Evolutionary conservation across 2,113 vertebrate species (phyloP).

Genomic region (Ctenodactylus gundi): DNA sequence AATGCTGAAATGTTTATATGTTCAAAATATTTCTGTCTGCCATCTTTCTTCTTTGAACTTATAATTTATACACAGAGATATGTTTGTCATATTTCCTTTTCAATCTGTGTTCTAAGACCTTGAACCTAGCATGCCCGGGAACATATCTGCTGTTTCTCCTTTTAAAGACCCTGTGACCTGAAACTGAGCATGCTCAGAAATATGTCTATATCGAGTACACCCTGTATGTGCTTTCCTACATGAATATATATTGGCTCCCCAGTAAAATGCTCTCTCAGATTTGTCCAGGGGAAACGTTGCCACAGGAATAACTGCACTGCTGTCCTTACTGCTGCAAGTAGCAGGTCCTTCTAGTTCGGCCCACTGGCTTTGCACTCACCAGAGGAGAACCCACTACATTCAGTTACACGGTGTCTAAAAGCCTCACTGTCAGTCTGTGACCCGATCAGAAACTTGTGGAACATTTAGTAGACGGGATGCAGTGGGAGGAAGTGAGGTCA

Average conservation of each 20-base stretch:
- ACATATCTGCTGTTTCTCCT: neutral
- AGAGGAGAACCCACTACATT: neutral
- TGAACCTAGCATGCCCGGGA: neutral
- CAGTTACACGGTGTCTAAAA: neutral
- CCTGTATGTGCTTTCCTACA: neutral
- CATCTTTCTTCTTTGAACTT: neutral
- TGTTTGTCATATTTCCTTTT: neutral
- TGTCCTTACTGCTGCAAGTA: neutral
- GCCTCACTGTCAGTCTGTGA: neutral
- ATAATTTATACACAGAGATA: neutral
- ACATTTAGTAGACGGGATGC: neutral
- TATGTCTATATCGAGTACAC: too few species aligned
- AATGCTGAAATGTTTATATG: neutral
- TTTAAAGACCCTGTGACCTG: neutral
- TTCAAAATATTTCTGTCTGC: neutral
- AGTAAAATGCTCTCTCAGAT: neutral
- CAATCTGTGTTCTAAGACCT: neutral
- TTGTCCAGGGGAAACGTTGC: neutral
- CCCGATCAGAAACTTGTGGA: neutral
- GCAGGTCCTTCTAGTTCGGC: neutral
- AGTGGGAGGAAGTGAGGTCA: neutral
- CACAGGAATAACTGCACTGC: neutral
- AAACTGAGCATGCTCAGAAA: neutral
- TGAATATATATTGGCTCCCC: neutral
- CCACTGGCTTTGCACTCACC: neutral